Conservation (phyloP, 2,888 invertebrate genomes). For the Leptinotarsa tumamoca region DNA sequence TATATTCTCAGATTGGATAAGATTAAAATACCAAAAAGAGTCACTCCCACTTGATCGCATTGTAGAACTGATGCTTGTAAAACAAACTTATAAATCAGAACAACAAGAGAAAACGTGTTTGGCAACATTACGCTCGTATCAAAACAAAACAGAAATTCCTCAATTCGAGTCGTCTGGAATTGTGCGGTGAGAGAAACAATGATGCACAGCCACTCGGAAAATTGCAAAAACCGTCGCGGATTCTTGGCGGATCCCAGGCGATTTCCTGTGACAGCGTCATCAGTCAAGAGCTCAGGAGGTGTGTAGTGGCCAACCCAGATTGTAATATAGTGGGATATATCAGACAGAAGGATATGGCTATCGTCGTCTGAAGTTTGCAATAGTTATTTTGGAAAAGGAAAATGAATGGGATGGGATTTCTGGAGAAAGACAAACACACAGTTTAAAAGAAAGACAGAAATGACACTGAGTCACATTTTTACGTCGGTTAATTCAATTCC, state of each 20-base stretch:
- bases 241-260: slow-evolving; percentile 50
- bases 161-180: slow-evolving; percentile 16
- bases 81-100: not conserved
- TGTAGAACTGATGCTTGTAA: not conserved
- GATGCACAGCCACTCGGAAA: slow-evolving; percentile 63
- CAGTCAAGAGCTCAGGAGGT: slow-evolving; percentile 62
- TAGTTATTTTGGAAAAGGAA: slow-evolving; percentile 1
- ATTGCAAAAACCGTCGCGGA: slow-evolving; percentile 55
- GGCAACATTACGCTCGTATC: not conserved
- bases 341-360: slow-evolving; percentile 16
- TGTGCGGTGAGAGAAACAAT: slow-evolving; percentile 58
- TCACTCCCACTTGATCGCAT: not conserved
- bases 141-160: slow-evolving; percentile 33
- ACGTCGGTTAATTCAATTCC: not conserved
- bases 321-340: slow-evolving; percentile 28
- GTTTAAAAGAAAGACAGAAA: not conserved
- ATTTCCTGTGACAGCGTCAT: slow-evolving; percentile 61
- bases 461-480: not conserved
- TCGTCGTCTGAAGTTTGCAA: slow-evolving; percentile 14
- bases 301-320: slow-evolving; percentile 30
- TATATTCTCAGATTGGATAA: too few species aligned
- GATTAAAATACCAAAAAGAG: too few species aligned
- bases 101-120: not conserved
- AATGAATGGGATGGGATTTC: slow-evolving; percentile 1
- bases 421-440: not conserved